Evolutionary conservation across 2,888 invertebrate genomes (phyloP), one percentile per base, ranked within the genome.

Genomic region (Dynastes tityus): DNA sequence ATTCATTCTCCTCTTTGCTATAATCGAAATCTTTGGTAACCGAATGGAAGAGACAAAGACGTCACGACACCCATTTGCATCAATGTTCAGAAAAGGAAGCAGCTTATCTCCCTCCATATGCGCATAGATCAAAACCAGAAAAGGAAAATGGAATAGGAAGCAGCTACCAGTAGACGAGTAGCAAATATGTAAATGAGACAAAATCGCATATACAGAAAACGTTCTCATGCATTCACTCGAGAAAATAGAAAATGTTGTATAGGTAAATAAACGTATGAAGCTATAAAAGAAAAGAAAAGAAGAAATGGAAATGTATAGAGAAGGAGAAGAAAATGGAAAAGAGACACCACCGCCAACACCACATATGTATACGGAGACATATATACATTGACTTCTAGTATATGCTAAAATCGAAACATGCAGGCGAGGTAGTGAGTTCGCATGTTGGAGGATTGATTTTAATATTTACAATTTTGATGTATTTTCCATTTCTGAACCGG

Each of bases 391-490:
- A 53, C 51, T 51, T 9, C n/a, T 22, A 22, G 51, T 51, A 51
- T 9, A 51, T 51, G n/a, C 2, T 5, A 37, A 37, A 37, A 37
- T 37, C 16, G 45, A 27, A 45, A 49, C 40, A 40, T 9, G 67
- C 9, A 67, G 53, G 32, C 27, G 32, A 37, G 16, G 55, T 53
- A 53, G n/a, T 5, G 4, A 71, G 70, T 55, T 71, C 49, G 29
- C 70, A 6, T 53, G 53, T 53, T 55, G n/a, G 32, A 37, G 67
- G 76, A 79, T 76, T 79, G 79, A 79, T 79, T 79, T 79, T 77
- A 71, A 76, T 76, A 79, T 79, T 79, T 79, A 70, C 79, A 73
- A 79, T 77, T 77, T 71, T 16, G n/a, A 77, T 65, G 73, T 53
- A 77, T 76, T 77, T 64, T 27, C 65, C 65, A 65, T 45, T 71